Evolutionary conservation across 1,140 invertebrate species (phyloP).

Genomic region (Wiebesia pumilae): DNA sequence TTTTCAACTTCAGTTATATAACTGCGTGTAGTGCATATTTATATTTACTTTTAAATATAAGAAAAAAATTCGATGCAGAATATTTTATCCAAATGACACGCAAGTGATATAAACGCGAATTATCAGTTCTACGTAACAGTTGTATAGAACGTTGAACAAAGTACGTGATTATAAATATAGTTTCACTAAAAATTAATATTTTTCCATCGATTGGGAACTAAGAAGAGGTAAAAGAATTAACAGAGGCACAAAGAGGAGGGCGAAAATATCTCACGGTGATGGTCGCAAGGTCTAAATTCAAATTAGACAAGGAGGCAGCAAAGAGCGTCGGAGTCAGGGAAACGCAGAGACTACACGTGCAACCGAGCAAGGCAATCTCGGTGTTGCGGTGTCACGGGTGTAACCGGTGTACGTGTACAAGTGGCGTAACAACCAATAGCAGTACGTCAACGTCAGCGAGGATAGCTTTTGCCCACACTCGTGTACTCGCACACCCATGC

Average conservation of each 20-base stretch:
- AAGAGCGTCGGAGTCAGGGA: neutral
- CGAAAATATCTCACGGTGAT: neutral
- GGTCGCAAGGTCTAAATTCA: conserved; percentile 67
- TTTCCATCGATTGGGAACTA: neutral
- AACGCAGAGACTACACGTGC: neutral
- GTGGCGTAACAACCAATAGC: conserved; percentile 43
- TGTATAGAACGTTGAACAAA: too few relatives aligned
- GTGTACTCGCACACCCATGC: too few relatives aligned
- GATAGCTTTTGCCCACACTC: conserved; percentile 16
- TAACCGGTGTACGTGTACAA: neutral
- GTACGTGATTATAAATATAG: too few relatives aligned
- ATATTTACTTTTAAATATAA: too few relatives aligned
- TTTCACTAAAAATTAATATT: too few relatives aligned
- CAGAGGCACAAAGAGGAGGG: neutral
- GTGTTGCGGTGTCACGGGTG: neutral
- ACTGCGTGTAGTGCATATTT: too few relatives aligned
- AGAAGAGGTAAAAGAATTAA: neutral
- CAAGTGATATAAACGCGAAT: too few relatives aligned
- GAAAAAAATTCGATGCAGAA: too few relatives aligned
- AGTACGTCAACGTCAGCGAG: conserved; percentile 59
- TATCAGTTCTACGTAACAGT: neutral
- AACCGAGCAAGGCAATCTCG: conserved; percentile 55
- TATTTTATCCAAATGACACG: too few relatives aligned
- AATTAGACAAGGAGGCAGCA: conserved; percentile 56
- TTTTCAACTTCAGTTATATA: too few relatives aligned